Percentiles rank a stretch among this genome's conserved stretches.
Evolutionary conservation across 2,888 invertebrate species (phyloP).

Genomic region (Ichneumon xanthorius): DNA sequence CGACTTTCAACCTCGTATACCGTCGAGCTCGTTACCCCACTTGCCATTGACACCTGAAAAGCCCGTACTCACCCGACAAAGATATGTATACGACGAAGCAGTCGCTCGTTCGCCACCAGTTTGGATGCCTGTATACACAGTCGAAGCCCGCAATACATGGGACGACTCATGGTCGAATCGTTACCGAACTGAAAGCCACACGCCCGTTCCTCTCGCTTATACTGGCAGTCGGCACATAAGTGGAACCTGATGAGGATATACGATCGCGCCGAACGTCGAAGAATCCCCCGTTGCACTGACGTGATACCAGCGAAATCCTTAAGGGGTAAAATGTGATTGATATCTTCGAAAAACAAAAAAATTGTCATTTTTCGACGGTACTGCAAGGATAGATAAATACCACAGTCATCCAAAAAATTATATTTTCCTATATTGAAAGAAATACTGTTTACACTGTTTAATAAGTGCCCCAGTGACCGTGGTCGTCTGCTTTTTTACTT

Average conservation of each 20-base stretch:
- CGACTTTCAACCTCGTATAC: constrained; percentile 73
- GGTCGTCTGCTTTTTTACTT: too few relatives aligned
- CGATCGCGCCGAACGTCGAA: constrained; percentile 62
- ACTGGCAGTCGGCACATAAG: constrained; percentile 39
- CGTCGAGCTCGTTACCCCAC: constrained; percentile 76
- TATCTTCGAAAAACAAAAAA: not conserved
- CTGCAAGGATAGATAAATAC: not conserved
- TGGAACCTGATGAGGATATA: constrained; percentile 67
- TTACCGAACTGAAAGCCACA: constrained; percentile 47
- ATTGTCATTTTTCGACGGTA: not conserved
- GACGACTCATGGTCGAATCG: constrained; percentile 42
- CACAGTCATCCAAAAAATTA: not conserved
- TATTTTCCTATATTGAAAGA: not conserved
- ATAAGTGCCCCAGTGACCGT: not conserved
- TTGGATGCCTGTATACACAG: constrained; percentile 17
- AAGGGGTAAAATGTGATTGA: constrained; percentile 26
- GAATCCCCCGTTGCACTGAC: not conserved
- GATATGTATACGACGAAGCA: constrained; percentile 31
- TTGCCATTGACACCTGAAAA: constrained; percentile 78
- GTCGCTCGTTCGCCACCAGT: constrained; percentile 51
- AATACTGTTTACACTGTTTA: not conserved
- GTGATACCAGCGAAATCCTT: constrained; percentile 32
- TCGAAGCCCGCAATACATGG: not conserved
- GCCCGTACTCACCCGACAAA: constrained; percentile 57
- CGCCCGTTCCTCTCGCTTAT: constrained; percentile 30